These are phyloP conservation scores for Nesidiocoris tenuis DNA, from an alignment of 2,888 invertebrate genomes.

Conservation along the genomic window DNA sequence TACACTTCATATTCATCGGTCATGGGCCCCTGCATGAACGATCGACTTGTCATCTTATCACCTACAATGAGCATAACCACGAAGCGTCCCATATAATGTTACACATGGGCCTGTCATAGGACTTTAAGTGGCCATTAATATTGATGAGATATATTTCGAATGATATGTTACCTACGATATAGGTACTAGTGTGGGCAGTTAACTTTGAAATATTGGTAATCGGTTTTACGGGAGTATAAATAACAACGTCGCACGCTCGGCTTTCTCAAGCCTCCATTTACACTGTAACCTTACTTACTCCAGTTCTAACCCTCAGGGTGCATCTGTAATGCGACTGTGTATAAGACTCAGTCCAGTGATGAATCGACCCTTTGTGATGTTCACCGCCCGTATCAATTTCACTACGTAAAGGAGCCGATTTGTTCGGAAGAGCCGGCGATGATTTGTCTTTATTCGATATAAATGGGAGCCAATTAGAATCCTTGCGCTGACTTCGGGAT, in stretches of 20 bases:
- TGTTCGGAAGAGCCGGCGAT: background rate
- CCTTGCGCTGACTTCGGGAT: background rate
- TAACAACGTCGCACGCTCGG: background rate
- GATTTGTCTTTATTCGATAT: background rate
- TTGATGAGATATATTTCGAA: background rate
- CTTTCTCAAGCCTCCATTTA: background rate
- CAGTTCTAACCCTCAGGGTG: background rate
- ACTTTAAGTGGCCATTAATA: background rate
- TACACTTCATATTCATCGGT: too few relatives aligned
- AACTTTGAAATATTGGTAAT: slow-evolving; percentile 25
- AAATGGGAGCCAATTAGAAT: background rate
- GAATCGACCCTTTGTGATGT: background rate
- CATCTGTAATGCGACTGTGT: too few relatives aligned
- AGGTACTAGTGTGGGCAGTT: slow-evolving; percentile 1
- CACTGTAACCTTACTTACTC: background rate
- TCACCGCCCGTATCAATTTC: background rate
- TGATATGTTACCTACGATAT: background rate
- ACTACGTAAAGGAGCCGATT: background rate
- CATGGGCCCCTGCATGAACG: too few relatives aligned
- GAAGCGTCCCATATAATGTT: background rate
- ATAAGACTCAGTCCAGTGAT: background rate
- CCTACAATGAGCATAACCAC: background rate
- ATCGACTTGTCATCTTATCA: background rate
- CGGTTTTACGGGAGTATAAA: slow-evolving; percentile 5
- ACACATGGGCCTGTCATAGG: background rate